Evolutionary conservation across 2,888 invertebrate genomes (phyloP).

Genomic region (Schizotus pectinicornis): DNA sequence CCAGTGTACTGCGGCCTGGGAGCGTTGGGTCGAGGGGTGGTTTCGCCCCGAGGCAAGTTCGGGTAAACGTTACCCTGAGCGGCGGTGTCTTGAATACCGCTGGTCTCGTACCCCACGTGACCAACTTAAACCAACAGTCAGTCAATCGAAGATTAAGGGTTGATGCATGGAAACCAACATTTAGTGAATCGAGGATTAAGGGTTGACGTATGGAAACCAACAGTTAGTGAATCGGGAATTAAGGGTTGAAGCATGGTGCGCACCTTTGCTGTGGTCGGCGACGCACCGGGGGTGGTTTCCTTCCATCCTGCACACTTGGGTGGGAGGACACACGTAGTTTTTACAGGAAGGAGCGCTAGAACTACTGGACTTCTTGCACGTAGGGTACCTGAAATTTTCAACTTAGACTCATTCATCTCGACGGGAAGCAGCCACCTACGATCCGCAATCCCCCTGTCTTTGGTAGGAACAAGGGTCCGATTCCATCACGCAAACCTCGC

Average conservation of each 20-base stretch:
- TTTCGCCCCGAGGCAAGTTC: slow-evolving; percentile 47
- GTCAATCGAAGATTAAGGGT: no score
- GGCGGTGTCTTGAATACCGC: slow-evolving; percentile 12
- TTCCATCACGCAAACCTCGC: slow-evolving; percentile 73
- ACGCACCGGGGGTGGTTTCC: slow-evolving; percentile 55
- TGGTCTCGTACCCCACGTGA: slow-evolving; percentile 44
- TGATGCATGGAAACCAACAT: no score
- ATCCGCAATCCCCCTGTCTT: slow-evolving; percentile 58
- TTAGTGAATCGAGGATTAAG: no score
- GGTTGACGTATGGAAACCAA: no score
- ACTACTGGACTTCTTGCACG: slow-evolving; percentile 49
- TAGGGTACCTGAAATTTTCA: slow-evolving; percentile 51
- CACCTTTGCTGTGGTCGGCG: slow-evolving; percentile 45
- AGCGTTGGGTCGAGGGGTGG: slow-evolving; percentile 49
- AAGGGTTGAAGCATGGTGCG: no score
- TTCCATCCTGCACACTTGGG: slow-evolving; percentile 54
- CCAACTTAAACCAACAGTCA: slow-evolving; percentile 38
- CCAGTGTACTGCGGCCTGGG: slow-evolving; percentile 34
- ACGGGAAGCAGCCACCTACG: slow-evolving; percentile 45
- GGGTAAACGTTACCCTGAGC: slow-evolving; percentile 44
- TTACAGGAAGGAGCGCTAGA: slow-evolving; percentile 46
- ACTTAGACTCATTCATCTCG: no score
- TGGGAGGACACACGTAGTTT: slow-evolving; percentile 56
- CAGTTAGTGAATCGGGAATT: neutral
- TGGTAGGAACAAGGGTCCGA: slow-evolving; percentile 74